Percentiles rank a stretch among this genome's conserved stretches.
These are phyloP conservation scores for Emberiza fucata DNA, from an alignment of 2,113 vertebrate genomes.

Conservation along the genomic window DNA sequence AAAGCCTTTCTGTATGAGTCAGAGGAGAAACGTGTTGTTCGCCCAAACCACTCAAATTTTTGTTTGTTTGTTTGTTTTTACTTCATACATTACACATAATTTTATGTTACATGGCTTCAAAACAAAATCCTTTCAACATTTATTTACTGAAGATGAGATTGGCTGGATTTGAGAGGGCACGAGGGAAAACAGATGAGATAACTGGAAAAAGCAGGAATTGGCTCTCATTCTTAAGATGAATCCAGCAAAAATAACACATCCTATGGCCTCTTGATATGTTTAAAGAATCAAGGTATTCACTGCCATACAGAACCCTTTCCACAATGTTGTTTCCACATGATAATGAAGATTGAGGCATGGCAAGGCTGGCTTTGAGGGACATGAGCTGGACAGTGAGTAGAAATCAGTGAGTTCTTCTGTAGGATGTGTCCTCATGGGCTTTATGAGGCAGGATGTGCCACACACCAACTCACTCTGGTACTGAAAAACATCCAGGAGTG, in stretches of 20 bases:
- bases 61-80: neutral
- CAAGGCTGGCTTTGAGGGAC: neutral
- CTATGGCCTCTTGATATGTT: neutral
- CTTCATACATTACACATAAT: neutral
- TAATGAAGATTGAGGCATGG: neutral
- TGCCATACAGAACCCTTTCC: neutral
- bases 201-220: neutral
- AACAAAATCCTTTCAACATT: neutral
- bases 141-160: neutral
- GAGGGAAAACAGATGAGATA: neutral
- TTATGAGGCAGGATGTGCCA: neutral
- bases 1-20: neutral
- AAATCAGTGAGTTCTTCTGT: neutral
- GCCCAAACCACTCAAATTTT: neutral
- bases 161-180: neutral
- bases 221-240: neutral
- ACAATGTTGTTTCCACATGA: neutral
- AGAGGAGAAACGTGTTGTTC: neutral
- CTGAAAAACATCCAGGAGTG: neutral
- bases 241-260: neutral
- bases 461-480: neutral
- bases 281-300: neutral
- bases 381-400: neutral
- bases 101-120: neutral
- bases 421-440: neutral